Conservation (phyloP, 2,888 invertebrate genomes). For the Andrena fulva region DNA sequence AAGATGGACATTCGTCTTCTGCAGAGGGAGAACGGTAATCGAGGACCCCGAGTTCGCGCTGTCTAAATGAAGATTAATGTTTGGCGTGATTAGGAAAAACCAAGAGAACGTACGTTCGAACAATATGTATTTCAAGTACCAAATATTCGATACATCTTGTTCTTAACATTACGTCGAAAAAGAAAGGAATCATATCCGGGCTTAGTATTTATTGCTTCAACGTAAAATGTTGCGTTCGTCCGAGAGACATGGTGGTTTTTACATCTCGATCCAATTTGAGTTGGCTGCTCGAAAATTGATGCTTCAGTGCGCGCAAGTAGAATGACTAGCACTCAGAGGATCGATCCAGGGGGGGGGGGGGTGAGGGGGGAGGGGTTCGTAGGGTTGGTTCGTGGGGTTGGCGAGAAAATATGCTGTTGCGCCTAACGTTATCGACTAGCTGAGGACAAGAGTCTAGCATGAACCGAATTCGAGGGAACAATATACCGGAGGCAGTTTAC, state of each 20-base stretch:
- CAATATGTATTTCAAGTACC: slow-evolving; percentile 71
- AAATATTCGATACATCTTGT: slow-evolving; percentile 71
- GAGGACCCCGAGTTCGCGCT: no score
- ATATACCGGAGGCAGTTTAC: slow-evolving; percentile 29
- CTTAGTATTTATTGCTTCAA: slow-evolving; percentile 54
- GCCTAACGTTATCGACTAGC: slow-evolving; percentile 62
- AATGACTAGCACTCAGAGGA: slow-evolving; percentile 59
- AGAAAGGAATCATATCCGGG: slow-evolving; percentile 40
- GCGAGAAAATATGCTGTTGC: slow-evolving; percentile 49
- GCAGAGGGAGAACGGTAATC: no score
- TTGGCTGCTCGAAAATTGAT: slow-evolving; percentile 48
- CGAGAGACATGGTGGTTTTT: slow-evolving; percentile 24
- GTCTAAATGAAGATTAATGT: no score
- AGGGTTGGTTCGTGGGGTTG: no score
- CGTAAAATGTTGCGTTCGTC: slow-evolving; percentile 38
- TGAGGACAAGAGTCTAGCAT: slow-evolving; percentile 34
- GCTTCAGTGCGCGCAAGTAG: slow-evolving; percentile 48
- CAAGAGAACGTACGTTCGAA: slow-evolving; percentile 54
- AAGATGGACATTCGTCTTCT: no score
- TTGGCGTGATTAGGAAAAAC: no score
- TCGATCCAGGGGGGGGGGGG: slow-evolving; percentile 29
- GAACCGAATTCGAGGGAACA: slow-evolving; percentile 43
- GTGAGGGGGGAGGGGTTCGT: background rate
- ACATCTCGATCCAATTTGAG: slow-evolving; percentile 41
- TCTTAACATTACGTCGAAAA: slow-evolving; percentile 65